Base-by-base conservation (phyloP, 2,888 invertebrate genomes). In the Callosobruchus maculatus region DNA sequence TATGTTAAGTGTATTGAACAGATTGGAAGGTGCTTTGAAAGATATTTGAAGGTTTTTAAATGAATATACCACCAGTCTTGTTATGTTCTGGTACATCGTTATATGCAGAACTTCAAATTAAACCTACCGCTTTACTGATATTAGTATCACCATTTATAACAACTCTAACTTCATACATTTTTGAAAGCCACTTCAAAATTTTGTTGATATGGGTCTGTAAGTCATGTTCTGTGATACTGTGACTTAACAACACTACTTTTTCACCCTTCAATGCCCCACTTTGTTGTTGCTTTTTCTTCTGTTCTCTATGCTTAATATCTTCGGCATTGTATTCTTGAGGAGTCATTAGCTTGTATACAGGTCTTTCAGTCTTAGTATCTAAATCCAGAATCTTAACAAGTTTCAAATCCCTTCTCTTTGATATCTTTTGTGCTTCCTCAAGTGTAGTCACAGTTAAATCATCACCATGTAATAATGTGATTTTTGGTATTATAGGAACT, bases 301-400 rank as follows among this genome's bases (percentile, higher is more conserved):
- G 86, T 82, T 89, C 89, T 70, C 90, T 87, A 79, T 86, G 89
- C 79, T 88, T 87, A 71, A 90, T 82, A 81, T 92, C 92, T 82
- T 92, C 92, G 68, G 90, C 85, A 75, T 92, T 88, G 84, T 91
- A 91, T 83, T 93, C 91, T n/a, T 90, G 84, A 75, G 90, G 90
- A 2, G 93, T 90, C 89, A 93, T 90, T 71, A 95, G 86, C 83
- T 91, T 92, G 82, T 93, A 95, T 18, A 92, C 87, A 18, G 93
- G 91, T 69, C 93, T 88, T 49, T 92, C 89, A 0, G 91, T 91
- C 86, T 93, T 93, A 0, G 90, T 86, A 85, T 93, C 92, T 3
- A 89, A 85, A 84, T 94, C 93, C 77, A 91, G 85, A 26, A 93
- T 85, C 87, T 93, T 93, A 0, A 94, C 88, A 74, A 95, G 87